Evolutionary conservation across 2,113 vertebrate species (phyloP), one percentile per base, ranked within the genome.

Genomic region (Kryptolebias marmoratus): DNA sequence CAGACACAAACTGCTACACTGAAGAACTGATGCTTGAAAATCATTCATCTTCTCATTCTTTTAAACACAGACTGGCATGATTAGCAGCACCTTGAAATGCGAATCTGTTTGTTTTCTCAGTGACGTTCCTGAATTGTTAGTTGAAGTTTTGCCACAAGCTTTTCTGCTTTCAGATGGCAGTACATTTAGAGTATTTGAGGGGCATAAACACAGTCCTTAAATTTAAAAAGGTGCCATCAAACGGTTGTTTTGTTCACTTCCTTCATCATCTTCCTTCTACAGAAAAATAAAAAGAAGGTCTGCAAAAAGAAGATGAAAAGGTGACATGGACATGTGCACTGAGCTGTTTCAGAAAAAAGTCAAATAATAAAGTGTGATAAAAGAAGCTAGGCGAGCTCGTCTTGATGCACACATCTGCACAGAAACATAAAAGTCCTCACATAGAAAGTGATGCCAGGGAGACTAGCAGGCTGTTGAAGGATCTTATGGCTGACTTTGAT

Each of bases 251-350:
- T 22, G 22, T 22, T 22, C 22, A 22, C 22, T 52, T 54, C 39
- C 59, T 36, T 76, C 64, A 75, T 45, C 52, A 64, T 73, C 70
- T 71, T 75, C 68, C 84, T 61, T 48, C 63, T 75, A 61, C 64
- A 70, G 77, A 72, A 68, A 61, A 59, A 61, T 61, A 15, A 64
- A 78, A 73, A 16, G 64, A 81, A 55, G 50, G 50, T 71, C 60
- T 32, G 73, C 56, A 53, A 60, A 78, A 69, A 76, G 75, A 79
- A 65, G 74, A 59, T 75, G 75, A 77, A 65, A 71, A 13, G 45
- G 50, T 64, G 50, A 53, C 57, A 13, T 15, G 22, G 18, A 22
- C 42, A 31, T 1, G 11, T 0, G 0, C 59, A 45, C 0, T 4
- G 30, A 71, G 13, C 16, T 9, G 52, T 63, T 76, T 15, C 18